Evolutionary conservation across 2,888 invertebrate species (phyloP).

Genomic region (Nomada flava): DNA sequence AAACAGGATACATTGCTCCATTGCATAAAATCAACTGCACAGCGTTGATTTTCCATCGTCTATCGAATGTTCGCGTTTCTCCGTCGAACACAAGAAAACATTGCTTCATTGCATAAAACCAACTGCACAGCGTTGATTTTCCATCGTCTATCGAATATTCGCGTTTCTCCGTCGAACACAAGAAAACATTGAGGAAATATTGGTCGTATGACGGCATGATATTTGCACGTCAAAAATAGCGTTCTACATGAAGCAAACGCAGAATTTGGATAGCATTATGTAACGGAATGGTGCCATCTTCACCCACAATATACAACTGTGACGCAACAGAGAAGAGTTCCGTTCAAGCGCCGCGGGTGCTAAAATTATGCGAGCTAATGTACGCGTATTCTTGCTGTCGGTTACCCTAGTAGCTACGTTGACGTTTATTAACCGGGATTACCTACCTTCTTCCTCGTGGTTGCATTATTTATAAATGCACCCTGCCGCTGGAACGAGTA

Average conservation of each 20-base stretch:
- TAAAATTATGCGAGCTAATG: slow-evolving; percentile 69
- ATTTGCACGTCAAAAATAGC: slow-evolving; percentile 44
- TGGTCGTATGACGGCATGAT: slow-evolving; percentile 6
- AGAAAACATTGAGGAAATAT: not conserved
- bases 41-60: not conserved
- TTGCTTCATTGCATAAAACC: not conserved
- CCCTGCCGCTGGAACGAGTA: not conserved
- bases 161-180: not conserved
- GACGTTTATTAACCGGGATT: slow-evolving; percentile 42
- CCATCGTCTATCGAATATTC: not conserved
- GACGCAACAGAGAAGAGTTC: slow-evolving; percentile 66
- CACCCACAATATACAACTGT: slow-evolving; percentile 63
- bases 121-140: not conserved
- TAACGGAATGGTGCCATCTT: slow-evolving; percentile 62
- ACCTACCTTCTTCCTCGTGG: slow-evolving; percentile 29
- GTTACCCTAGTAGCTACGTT: slow-evolving; percentile 32
- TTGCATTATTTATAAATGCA: slow-evolving; percentile 46
- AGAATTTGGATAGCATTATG: slow-evolving; percentile 54
- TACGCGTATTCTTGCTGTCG: slow-evolving; percentile 37
- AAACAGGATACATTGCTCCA: not conserved
- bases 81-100: not conserved
- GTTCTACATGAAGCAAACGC: slow-evolving; percentile 37
- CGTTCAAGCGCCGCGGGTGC: slow-evolving; percentile 58
- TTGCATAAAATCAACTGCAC: not conserved
- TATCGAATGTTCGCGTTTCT: slow-evolving; percentile 4